Evolutionary conservation across 1,140 invertebrate species (phyloP).

Genomic region (Drosophila mauritiana): DNA sequence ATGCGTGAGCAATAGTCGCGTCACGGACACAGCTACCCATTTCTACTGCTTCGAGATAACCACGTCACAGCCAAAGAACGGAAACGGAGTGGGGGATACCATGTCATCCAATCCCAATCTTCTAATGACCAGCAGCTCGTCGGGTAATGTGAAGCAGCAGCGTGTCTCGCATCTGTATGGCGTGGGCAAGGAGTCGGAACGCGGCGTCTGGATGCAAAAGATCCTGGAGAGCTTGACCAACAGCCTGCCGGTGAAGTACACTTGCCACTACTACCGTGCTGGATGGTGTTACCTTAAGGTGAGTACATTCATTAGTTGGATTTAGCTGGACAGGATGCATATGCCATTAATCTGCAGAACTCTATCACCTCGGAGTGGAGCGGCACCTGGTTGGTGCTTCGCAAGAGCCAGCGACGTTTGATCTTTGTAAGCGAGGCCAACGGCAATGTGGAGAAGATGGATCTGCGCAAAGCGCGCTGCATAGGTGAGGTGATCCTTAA

Average conservation of each 20-base stretch:
- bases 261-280: conserved; percentile 87
- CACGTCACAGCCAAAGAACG: conserved; percentile 78
- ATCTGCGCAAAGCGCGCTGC: conserved; percentile 92
- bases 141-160: conserved; percentile 74
- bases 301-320: background rate
- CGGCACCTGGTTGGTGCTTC: conserved; percentile 91
- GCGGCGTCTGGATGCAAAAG: conserved; percentile 89
- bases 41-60: conserved; percentile 83
- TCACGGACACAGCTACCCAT: conserved; percentile 85
- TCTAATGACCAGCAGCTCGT: conserved; percentile 70
- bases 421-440: conserved; percentile 87
- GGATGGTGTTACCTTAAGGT: conserved; percentile 90
- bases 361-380: conserved; percentile 89
- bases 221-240: conserved; percentile 87
- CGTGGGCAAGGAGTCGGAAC: conserved; percentile 79
- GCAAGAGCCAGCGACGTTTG: conserved; percentile 87
- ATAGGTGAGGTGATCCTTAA: conserved; percentile 86
- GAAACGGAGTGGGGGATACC: conserved; percentile 20
- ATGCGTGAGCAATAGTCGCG: conserved; percentile 87
- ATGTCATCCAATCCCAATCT: conserved; percentile 83
- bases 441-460: conserved; percentile 87
- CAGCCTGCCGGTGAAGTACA: conserved; percentile 87
- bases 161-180: conserved; percentile 78
- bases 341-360: conserved; percentile 84
- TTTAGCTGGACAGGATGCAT: background rate